Conservation (phyloP, 2,888 invertebrate species). For the Drosophila stalkeri region DNA sequence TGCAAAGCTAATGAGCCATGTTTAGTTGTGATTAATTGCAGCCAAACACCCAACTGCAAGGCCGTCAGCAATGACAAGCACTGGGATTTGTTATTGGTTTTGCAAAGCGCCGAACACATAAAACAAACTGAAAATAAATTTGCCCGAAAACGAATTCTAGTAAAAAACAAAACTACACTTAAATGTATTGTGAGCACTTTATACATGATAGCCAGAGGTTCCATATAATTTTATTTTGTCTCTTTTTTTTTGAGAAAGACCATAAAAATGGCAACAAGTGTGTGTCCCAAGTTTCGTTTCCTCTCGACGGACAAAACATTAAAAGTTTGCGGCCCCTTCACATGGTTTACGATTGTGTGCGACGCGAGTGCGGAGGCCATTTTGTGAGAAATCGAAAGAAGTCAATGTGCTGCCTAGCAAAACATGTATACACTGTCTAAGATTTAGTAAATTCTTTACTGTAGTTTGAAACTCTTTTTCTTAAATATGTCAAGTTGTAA, state of each 20-base stretch:
- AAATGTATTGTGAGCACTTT: conserved; percentile 13
- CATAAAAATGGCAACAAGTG: conserved; percentile 62
- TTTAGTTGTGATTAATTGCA: conserved; percentile 52
- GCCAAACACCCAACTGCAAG: conserved; percentile 36
- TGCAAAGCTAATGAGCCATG: conserved; percentile 50
- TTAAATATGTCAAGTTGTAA: neutral
- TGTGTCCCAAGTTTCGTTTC: conserved; percentile 49
- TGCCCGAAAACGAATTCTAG: conserved; percentile 19
- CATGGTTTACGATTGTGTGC: conserved; percentile 48
- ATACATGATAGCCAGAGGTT: conserved; percentile 33
- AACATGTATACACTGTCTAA: conserved; percentile 25
- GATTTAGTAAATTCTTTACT: neutral
- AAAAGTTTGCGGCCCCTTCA: conserved; percentile 58
- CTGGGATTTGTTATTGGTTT: conserved; percentile 37
- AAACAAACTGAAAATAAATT: conserved; percentile 23
- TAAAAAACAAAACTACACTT: conserved; percentile 12
- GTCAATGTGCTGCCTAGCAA: neutral
- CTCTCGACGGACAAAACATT: conserved; percentile 37
- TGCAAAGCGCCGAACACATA: conserved; percentile 36
- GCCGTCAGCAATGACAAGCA: conserved; percentile 38
- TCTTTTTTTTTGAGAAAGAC: conserved; percentile 16
- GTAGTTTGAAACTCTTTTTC: too few species aligned
- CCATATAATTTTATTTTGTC: conserved; percentile 18
- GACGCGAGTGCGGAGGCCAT: conserved; percentile 19
- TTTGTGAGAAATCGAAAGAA: conserved; percentile 28